Conservation (phyloP, 2,113 vertebrate species). For the Indicator indicator region DNA sequence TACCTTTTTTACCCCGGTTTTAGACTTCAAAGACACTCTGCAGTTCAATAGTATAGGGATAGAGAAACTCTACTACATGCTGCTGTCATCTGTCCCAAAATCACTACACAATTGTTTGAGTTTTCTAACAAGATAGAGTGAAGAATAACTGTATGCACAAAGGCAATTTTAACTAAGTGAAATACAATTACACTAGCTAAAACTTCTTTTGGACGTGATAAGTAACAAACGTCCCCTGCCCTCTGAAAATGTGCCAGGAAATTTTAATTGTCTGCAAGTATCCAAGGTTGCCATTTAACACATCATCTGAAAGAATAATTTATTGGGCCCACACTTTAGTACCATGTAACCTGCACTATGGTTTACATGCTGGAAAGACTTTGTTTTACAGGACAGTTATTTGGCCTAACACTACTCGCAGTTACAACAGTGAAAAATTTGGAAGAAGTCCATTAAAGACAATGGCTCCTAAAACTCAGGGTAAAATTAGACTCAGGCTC, state of each 20-base stretch:
- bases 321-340: neutral
- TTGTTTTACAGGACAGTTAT: constrained; percentile 50
- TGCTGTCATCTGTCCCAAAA: neutral
- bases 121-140: neutral
- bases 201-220: constrained; percentile 4
- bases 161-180: constrained; percentile 7
- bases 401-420: neutral
- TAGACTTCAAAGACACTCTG: neutral
- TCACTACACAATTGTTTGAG: neutral
- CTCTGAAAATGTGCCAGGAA: constrained; percentile 33
- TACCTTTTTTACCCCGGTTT: neutral
- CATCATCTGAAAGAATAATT: constrained; percentile 42
- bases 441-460: constrained; percentile 11
- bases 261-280: constrained; percentile 42
- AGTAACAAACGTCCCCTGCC: neutral
- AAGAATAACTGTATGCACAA: neutral
- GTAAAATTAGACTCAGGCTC: constrained; percentile 23
- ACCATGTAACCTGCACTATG: neutral
- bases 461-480: neutral
- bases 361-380: constrained; percentile 42
- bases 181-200: constrained; percentile 4
- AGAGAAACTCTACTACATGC: neutral
- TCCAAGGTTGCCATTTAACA: constrained; percentile 8
- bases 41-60: neutral
- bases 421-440: constrained; percentile 18